Evolutionary conservation across 2,113 vertebrate genomes (phyloP).

Genomic region (Zeus faber): DNA sequence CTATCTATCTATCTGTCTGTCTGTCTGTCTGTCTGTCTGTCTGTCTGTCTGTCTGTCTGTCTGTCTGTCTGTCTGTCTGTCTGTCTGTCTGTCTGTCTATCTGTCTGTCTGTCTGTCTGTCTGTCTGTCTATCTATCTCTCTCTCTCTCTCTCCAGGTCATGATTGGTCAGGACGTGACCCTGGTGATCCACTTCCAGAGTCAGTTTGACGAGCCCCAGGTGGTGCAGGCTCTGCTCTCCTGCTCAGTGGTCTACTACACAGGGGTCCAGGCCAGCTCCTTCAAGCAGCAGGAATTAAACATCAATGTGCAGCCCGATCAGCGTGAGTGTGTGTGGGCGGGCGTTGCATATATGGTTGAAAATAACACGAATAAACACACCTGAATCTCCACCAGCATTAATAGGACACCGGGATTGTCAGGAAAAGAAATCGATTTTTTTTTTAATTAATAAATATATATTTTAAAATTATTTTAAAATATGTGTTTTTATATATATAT

Average conservation of each 20-base stretch:
- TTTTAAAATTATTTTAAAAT: not conserved
- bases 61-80: too few species aligned
- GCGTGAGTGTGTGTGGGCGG: not conserved
- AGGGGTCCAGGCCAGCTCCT: conserved; percentile 68
- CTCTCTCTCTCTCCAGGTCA: conserved; percentile 47
- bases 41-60: too few species aligned
- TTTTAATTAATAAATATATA: too few species aligned
- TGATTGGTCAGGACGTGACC: conserved; percentile 73
- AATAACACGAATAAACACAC: too few species aligned
- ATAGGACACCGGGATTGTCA: too few species aligned
- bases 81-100: too few species aligned
- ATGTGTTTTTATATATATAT: too few species aligned
- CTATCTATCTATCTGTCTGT: not conserved
- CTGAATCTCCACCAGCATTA: too few species aligned
- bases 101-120: too few species aligned
- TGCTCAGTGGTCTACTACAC: conserved; percentile 83
- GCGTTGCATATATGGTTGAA: not conserved
- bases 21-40: not conserved
- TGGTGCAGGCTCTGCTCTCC: conserved; percentile 54
- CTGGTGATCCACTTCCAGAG: conserved; percentile 79
- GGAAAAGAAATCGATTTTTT: too few species aligned
- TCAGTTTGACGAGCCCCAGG: conserved; percentile 40
- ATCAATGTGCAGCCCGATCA: conserved; percentile 13
- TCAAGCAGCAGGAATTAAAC: conserved; percentile 59
- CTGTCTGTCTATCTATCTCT: not conserved